Evolutionary conservation across 1,140 invertebrate genomes (phyloP), one percentile per base, ranked within the genome.

Genomic region (Heliconius hermathena): DNA sequence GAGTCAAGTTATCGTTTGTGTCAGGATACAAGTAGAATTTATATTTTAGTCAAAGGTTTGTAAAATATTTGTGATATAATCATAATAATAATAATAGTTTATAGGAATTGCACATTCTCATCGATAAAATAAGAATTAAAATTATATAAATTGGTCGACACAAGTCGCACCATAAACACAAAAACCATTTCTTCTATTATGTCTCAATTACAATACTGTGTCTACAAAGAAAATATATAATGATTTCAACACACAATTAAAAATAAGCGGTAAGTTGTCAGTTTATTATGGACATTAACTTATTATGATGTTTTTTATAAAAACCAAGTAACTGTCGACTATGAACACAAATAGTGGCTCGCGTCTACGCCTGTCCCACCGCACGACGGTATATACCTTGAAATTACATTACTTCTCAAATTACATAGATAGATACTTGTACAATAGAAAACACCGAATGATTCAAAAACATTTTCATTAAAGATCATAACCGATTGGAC

Each of bases 281-380:
- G 87, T 83, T 90, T 90, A 91, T 93, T 92, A 91, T 90, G 86
- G 87, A 88, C 85, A 87, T 89, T 85, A 86, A 77, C 89, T 93
- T 93, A 91, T 93, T 92, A 92, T 92, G 90, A 87, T 90, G 41
- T 86, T 83, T 83, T 82, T 52, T 52, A 72, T 83, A 87, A 82
- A 88, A 88, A 88, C 90, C 85, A 82, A 90, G 87, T 89, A 87
- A 88, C 87, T 89, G 88, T 90, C 87, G 83, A 85, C 86, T 89
- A 89, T 93, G 92, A 93, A 94, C 92, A 94, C 92, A 94, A 92
- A 90, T 89, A 84, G 92, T 94, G 92, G 92, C 86, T 90, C 84
- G 89, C 84, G 86, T 89, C 87, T 90, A 89, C 84, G 86, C 16
- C 49, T 88, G 84, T 88, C 90, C 88, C 87, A 88, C 85, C 87